A percentile compares a stretch with the other conserved stretches of the same genome.
Conservation (phyloP, 2,797 vertebrate species). For the Xenentodon cancila region DNA sequence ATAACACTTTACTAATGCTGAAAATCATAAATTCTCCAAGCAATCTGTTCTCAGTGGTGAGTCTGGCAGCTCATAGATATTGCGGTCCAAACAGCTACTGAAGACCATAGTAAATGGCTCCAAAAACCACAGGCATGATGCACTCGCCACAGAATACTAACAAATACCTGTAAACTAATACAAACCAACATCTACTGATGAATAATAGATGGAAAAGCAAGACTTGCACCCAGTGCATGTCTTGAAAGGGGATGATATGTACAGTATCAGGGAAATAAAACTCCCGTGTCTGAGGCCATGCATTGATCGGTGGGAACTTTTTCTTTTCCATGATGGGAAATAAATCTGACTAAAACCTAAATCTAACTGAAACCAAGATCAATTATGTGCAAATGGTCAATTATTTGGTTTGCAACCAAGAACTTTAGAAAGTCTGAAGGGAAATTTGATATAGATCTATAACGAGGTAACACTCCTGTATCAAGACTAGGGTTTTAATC, state of each 20-base stretch:
- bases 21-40: conserved; percentile 51
- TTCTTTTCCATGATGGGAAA: no score
- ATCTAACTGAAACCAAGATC: no score
- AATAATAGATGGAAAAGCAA: conserved; percentile 74
- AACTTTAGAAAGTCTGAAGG: no score
- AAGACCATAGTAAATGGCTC: conserved; percentile 58
- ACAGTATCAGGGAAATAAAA: conserved; percentile 56
- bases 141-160: conserved; percentile 51
- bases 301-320: no score
- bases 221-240: conserved; percentile 46
- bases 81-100: conserved; percentile 21
- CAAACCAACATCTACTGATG: conserved; percentile 70
- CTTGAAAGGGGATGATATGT: conserved; percentile 64
- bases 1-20: conserved; percentile 30
- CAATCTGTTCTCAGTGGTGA: conserved; percentile 39
- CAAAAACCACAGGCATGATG: conserved; percentile 58
- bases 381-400: no score
- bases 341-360: no score
- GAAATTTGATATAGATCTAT: no score
- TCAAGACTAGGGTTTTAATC: no score
- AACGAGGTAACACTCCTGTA: no score
- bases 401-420: no score
- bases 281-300: conserved; percentile 7
- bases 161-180: conserved; percentile 69
- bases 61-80: conserved; percentile 37